These are phyloP conservation scores for Marcusenius ussheri DNA, from an alignment of 2,113 vertebrate species.

Conservation along the genomic window DNA sequence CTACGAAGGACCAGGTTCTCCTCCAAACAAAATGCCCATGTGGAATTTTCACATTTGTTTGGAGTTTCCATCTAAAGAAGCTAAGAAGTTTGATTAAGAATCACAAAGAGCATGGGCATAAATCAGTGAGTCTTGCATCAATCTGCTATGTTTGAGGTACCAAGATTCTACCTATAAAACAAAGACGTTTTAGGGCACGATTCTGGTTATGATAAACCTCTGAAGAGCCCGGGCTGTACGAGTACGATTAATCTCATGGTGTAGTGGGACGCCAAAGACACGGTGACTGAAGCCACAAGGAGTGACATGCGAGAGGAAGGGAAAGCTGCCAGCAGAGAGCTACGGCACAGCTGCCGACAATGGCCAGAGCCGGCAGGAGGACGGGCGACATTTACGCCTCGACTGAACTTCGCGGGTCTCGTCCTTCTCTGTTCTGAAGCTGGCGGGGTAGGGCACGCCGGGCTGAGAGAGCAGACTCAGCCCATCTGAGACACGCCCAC, in stretches of 20 bases:
- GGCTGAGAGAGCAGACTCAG: neutral
- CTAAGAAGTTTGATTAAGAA: neutral
- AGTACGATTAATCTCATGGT: neutral
- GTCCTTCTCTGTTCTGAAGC: neutral
- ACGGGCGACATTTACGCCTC: neutral
- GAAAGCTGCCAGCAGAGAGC: neutral
- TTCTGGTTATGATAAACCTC: neutral
- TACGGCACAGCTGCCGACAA: neutral
- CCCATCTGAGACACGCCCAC: neutral
- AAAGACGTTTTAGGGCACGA: neutral
- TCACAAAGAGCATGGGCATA: neutral
- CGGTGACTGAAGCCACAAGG: neutral
- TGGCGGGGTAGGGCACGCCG: neutral
- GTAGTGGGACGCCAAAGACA: neutral
- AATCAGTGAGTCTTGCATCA: neutral
- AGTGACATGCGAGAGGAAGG: neutral
- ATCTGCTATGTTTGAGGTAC: neutral
- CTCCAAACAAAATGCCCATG: neutral
- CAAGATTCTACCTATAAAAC: neutral
- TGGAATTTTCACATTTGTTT: neutral
- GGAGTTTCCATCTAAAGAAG: neutral
- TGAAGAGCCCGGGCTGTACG: neutral
- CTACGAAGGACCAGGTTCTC: conserved; percentile 14
- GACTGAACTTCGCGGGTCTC: neutral
- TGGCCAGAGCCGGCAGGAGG: neutral